Evolutionary conservation across 2,888 invertebrate species (phyloP), one percentile per base, ranked within the genome.

Genomic region (Cyclophora albipunctata): DNA sequence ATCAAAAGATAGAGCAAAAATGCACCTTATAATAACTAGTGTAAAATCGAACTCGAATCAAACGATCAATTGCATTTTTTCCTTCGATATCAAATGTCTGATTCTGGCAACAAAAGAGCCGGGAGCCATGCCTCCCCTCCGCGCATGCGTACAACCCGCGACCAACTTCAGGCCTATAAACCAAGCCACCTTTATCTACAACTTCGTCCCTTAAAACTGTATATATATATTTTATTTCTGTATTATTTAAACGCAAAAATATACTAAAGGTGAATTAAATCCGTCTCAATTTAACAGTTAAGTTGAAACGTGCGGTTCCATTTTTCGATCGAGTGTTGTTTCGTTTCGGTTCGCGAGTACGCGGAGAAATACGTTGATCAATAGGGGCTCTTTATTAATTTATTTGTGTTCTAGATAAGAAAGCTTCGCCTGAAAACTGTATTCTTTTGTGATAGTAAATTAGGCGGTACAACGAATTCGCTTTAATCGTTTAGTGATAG

Each of bases 331-430:
- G 42, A 61, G 50, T 51, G 46, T 47, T 52, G 49, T 50, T 52
- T 45, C 34, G 51, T 1, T 37, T 48, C 41, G 42, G 48, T 45
- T 45, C 41, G 37, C 42, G 46, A 43, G 37, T 45, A 45, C 50
- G 50, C 43, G 46, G 41, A 48, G 52, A 63, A 74, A 78, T 71
- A 76, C 76, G 74, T 78, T 84, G 84, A 86, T 86, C 84, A 81
- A 87, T 87, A 86, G 74, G 63, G 71, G 59, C 74, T 75, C 74
- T 76, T 78, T 82, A 81, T 84, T 81, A 86, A 87, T 85, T 73
- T 82, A 85, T 84, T 85, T 85, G 85, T 81, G 81, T 77, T 78
- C 71, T 73, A 73, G 69, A 75, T 73, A 75, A 75, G 67, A 69
- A 62, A 67, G 68, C 75, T 74, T 63, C 61, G 67, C 5, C 69